Evolutionary conservation across 2,888 invertebrate genomes (phyloP).

Genomic region (Anoplius nigerrimus): DNA sequence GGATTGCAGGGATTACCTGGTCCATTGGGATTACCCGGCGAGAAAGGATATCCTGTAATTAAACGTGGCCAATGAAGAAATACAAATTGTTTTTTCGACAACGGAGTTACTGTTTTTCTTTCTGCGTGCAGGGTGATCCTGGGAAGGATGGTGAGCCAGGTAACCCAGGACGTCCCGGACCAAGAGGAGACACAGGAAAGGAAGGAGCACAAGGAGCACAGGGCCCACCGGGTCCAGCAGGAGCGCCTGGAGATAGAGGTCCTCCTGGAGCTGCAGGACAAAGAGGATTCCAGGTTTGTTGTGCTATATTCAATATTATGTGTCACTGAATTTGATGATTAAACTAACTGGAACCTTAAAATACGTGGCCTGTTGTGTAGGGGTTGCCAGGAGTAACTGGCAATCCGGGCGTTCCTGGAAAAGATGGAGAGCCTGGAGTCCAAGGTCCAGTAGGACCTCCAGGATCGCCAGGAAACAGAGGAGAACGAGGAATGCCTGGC

Average conservation of each 20-base stretch:
- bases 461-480: constrained; percentile 78
- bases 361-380: constrained; percentile 66
- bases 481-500: constrained; percentile 84
- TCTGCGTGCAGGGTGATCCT: constrained; percentile 80
- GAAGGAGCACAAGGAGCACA: constrained; percentile 81
- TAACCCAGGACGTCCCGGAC: constrained; percentile 80
- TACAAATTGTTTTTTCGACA: background rate
- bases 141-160: constrained; percentile 90
- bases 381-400: constrained; percentile 86
- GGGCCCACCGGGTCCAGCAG: constrained; percentile 81
- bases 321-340: background rate
- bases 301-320: constrained; percentile 1
- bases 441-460: constrained; percentile 80
- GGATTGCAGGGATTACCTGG: constrained; percentile 89
- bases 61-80: background rate
- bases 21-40: constrained; percentile 85
- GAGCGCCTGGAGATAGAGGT: constrained; percentile 86
- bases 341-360: constrained; percentile 8
- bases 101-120: background rate
- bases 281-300: constrained; percentile 85
- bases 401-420: constrained; percentile 84
- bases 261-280: constrained; percentile 86
- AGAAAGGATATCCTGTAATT: constrained; percentile 83
- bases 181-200: constrained; percentile 74
- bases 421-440: constrained; percentile 86